These are phyloP conservation scores for Erinaceus europaeus DNA, from an alignment of 2,113 vertebrate species.

Conservation along the genomic window DNA sequence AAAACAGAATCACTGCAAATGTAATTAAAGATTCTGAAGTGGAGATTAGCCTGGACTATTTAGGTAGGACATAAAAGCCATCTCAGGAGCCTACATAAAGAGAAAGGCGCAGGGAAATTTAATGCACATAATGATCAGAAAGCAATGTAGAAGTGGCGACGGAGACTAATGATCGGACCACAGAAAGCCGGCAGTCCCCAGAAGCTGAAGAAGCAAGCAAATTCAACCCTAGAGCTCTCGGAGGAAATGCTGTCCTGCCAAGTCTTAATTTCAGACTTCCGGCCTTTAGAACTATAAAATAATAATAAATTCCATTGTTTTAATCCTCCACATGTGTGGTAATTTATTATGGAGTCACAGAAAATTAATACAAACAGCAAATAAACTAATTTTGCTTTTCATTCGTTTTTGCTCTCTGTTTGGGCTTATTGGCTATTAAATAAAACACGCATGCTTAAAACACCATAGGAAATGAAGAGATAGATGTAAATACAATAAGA, in stretches of 20 bases:
- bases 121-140: not conserved
- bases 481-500: not conserved
- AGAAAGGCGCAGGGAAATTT: not conserved
- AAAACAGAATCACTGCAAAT: not conserved
- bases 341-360: constrained; percentile 18
- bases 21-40: not conserved
- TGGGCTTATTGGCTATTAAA: not conserved
- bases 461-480: not conserved
- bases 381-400: not conserved
- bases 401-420: constrained; percentile 2
- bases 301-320: constrained; percentile 27
- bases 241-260: not conserved
- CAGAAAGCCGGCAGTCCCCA: not conserved
- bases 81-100: not conserved
- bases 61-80: not conserved
- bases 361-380: constrained; percentile 1
- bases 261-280: not conserved
- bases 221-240: not conserved
- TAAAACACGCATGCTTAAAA: constrained; percentile 7
- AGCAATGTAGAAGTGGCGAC: not conserved
- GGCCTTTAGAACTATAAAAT: not conserved
- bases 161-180: not conserved
- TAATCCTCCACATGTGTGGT: not conserved
- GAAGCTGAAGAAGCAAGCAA: not conserved
- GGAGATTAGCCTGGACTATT: not conserved